phyloP scores from a whole-genome alignment of 2,888 invertebrate genomes.

The Nymphalis polychloros region DNA sequence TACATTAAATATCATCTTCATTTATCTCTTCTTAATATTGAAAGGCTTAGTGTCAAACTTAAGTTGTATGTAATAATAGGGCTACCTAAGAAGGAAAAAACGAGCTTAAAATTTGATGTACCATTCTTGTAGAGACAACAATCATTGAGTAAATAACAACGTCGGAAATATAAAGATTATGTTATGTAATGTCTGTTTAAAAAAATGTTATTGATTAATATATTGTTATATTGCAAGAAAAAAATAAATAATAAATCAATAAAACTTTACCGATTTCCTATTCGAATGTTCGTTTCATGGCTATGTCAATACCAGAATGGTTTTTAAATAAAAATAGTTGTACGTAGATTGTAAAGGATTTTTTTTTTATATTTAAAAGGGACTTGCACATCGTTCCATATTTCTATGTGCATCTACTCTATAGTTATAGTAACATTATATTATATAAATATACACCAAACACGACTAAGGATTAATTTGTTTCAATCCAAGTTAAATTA shows the following conservation, averaged over 20 bases:
- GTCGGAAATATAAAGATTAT: too few species aligned
- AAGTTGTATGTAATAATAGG: slow-evolving; percentile 33
- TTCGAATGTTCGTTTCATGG: not conserved
- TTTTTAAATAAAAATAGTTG: slow-evolving; percentile 25
- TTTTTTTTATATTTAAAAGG: slow-evolving; percentile 50
- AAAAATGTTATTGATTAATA: not conserved
- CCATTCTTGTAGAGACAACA: slow-evolving; percentile 31
- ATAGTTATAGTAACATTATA: slow-evolving; percentile 49
- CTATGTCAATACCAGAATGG: slow-evolving; percentile 27
- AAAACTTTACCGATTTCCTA: not conserved
- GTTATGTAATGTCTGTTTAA: not conserved
- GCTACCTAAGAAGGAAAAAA: slow-evolving; percentile 40
- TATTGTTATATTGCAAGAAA: not conserved
- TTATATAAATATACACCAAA: slow-evolving; percentile 45
- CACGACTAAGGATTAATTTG: slow-evolving; percentile 43
- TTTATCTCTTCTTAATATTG: slow-evolving; percentile 21
- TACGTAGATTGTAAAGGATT: slow-evolving; percentile 48
- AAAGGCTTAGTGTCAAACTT: slow-evolving; percentile 30
- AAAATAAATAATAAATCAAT: not conserved
- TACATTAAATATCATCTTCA: slow-evolving; percentile 26
- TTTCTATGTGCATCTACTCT: slow-evolving; percentile 67
- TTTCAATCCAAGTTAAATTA: not conserved
- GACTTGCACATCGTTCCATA: slow-evolving; percentile 63
- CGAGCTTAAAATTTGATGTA: slow-evolving; percentile 25
- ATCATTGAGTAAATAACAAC: not conserved